Evolutionary conservation across 2,888 invertebrate species (phyloP), one percentile per base, ranked within the genome.

Genomic region (Campoplex nolae): DNA sequence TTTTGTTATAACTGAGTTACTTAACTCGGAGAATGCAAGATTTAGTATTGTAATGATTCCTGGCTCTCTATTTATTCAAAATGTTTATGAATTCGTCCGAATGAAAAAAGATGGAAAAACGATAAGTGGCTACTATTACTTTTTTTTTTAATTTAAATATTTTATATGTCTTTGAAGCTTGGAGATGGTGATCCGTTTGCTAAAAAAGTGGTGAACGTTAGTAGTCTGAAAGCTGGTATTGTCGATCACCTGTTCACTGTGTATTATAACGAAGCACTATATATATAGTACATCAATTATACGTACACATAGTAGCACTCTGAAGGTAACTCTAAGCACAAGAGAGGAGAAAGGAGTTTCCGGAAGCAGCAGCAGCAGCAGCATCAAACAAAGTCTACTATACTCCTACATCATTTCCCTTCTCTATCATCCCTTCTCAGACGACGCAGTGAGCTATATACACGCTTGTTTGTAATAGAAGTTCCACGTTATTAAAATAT

Each of bases 401-500:
- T 84, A 80, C 67, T 77, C 85, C 67, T 68, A 28, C 42, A 58
- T 51, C 7, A 58, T 70, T 58, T 54, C 18, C 13, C 58, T 4
- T 68, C 23, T 54, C 68, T 78, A 23, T 68, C 68, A 2, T 42
- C 38, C 51, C 65, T 45, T 9, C 51, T 54, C 16, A 3, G 65
- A 74, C 73, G 23, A 81, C 73, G 81, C 85, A 77, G 81, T 81
- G 11, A 58, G 3, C 28, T 9, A 58, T 23, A 58, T 23, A 58
- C 28, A 73, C 81, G 77, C 67, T 56, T 23, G 54, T 35, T 58
- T 28, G 67, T 73, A 28, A 67, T 73, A 38, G 71, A 76, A 67
- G 32, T 75, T 76, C 51, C 81, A 77, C 77, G 81, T 77, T 76
- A 85, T 85, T 85, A 81, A 85, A 68, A 77, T 68, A 48, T 65